Percentiles rank a stretch among this genome's conserved stretches.
Conservation (phyloP, 2,888 invertebrate species). For the Mylabris sibirica region DNA sequence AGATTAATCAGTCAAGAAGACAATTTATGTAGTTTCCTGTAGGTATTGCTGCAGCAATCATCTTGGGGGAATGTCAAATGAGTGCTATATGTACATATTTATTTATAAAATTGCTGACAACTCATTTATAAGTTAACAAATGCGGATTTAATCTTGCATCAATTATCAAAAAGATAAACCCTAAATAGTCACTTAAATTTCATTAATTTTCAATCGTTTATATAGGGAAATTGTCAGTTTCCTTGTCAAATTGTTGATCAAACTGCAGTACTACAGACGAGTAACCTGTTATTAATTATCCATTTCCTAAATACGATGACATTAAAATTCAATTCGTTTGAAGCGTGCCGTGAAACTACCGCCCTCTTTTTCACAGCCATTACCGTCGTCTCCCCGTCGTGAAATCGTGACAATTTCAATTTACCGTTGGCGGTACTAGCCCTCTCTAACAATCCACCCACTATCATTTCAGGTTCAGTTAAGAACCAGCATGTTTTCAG, state of each 20-base stretch:
- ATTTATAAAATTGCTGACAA: not conserved
- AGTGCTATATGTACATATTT: not conserved
- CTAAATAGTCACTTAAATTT: not conserved
- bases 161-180: not conserved
- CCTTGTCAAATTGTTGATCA: constrained; percentile 10
- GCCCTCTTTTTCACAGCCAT: constrained; percentile 33
- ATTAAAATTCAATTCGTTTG: constrained; percentile 56
- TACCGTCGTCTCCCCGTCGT: constrained; percentile 25
- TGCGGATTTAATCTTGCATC: not conserved
- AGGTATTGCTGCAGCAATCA: no score
- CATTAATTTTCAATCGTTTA: constrained; percentile 1
- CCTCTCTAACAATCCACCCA: constrained; percentile 3
- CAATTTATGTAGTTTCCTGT: no score
- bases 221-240: constrained; percentile 2
- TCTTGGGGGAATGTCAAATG: no score
- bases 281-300: constrained; percentile 41
- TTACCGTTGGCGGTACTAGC: constrained; percentile 15
- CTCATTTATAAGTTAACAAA: not conserved
- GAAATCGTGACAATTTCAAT: constrained; percentile 45
- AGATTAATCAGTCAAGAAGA: no score
- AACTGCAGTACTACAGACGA: constrained; percentile 25
- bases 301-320: constrained; percentile 56
- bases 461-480: not conserved
- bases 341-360: constrained; percentile 48
- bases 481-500: constrained; percentile 8